Evolutionary conservation across 2,888 invertebrate genomes (phyloP), one percentile per base, ranked within the genome.

Genomic region (Cheilosia impressa): DNA sequence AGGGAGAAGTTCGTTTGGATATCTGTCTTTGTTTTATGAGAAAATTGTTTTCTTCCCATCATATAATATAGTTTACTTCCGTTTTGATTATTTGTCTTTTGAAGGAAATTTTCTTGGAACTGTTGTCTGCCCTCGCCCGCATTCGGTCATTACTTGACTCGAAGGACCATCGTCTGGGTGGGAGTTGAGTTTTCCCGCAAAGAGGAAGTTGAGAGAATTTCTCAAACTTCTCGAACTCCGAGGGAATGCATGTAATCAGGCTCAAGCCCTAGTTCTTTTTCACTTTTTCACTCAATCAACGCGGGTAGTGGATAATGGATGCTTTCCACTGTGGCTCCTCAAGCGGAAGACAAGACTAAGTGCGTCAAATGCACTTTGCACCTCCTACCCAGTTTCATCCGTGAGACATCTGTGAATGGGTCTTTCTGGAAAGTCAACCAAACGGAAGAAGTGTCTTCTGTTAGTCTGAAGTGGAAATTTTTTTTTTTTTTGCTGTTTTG

Each of bases 361-460:
- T 78, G 55, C 55, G 50, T 71, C 63, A 63, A 34, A 57, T 71
- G 55, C 63, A 71, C 47, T 69, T 45, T 52, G 7, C 9, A 47
- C 10, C 24, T 31, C 3, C 47, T 13, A 10, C 38, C 22, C 47
- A 58, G 10, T 50, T 3, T 17, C 9, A n/a, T 19, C 22, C 5
- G 38, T 57, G 19, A 27, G 27, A 17, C 4, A 15, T 19, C 58
- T 47, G 9, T 27, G 41, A 63, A 22, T 3, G 19, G 4, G 2
- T n/a, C 50, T 27, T 31, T 63, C 19, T 57, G 27, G 38, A 38
- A 27, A 38, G 41, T n/a, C 71, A 71, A n/a, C 41, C 24, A 78
- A 78, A 71, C 47, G 57, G 71, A 69, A 71, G 55, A 71, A 78
- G 57, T 71, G 63, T 69, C 69, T 63, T 77, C 55, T 62, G 45